These are phyloP conservation scores for Luidia sarsii DNA, from an alignment of 53 echinoderm and acorn worm genomes.

Conservation along the genomic window DNA sequence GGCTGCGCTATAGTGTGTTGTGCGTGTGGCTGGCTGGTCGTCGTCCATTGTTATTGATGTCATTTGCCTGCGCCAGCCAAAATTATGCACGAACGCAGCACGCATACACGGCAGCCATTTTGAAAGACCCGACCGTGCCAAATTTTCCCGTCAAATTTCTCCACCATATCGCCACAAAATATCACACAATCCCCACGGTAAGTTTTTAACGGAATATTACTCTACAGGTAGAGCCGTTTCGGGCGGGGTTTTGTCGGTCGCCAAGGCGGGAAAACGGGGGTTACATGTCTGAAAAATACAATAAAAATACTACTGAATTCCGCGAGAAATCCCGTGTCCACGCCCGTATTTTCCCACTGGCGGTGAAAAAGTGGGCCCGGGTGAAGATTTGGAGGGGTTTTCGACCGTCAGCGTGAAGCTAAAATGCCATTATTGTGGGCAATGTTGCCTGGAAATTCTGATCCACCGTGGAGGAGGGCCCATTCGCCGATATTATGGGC, in stretches of 20 bases:
- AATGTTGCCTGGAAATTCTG: neutral
- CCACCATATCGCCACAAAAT: slow-evolving; percentile 46
- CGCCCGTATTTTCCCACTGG: slow-evolving; percentile 45
- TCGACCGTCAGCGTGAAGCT: neutral
- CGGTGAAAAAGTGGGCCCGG: too few relatives aligned
- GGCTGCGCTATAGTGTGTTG: slow-evolving; percentile 41
- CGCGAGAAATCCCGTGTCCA: slow-evolving; percentile 48
- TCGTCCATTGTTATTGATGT: slow-evolving; percentile 85
- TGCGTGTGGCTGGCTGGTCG: slow-evolving; percentile 14
- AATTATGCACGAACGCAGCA: slow-evolving; percentile 99
- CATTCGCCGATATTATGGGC: neutral
- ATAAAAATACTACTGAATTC: slow-evolving; percentile 10
- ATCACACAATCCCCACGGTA: slow-evolving; percentile 59
- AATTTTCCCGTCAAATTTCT: slow-evolving; percentile 56
- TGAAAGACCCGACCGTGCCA: slow-evolving; percentile 76
- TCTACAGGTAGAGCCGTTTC: neutral
- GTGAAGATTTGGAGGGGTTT: neutral
- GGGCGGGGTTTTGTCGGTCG: slow-evolving; percentile 13
- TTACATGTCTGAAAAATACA: slow-evolving; percentile 34
- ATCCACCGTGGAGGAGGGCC: neutral
- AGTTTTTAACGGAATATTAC: slow-evolving; percentile 38
- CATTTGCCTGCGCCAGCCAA: slow-evolving; percentile 70
- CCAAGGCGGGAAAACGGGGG: slow-evolving; percentile 9
- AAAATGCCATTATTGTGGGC: neutral
- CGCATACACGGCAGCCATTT: slow-evolving; percentile 99